Conservation (phyloP, 92 coral and sea anemone species). For the Zoanthus solanderi region DNA sequence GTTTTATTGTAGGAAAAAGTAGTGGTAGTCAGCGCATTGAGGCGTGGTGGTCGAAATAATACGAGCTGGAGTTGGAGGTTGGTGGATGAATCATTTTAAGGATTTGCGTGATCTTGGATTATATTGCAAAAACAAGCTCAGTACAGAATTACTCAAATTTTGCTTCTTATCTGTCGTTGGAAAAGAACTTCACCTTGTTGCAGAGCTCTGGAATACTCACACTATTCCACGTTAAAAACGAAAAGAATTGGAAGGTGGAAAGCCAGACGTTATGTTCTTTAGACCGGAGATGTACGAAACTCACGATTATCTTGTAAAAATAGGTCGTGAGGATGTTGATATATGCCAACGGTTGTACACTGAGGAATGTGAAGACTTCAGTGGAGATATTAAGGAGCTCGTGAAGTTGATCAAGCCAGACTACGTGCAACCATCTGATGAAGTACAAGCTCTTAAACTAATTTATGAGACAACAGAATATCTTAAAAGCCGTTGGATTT, state of each 20-base stretch:
- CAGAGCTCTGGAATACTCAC: conserved; percentile 72
- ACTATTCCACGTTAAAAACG: conserved; percentile 55
- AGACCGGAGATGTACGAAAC: conserved; percentile 49
- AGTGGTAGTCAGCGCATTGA: conserved; percentile 68
- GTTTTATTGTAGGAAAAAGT: conserved; percentile 62
- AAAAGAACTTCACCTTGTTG: conserved; percentile 59
- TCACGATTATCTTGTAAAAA: conserved; percentile 47
- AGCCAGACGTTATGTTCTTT: conserved; percentile 69
- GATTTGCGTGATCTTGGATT: conserved; percentile 62
- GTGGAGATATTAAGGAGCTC: conserved; percentile 47
- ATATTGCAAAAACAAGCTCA: conserved; percentile 24
- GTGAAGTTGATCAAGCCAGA: conserved; percentile 45
- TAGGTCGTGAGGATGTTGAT: conserved; percentile 56
- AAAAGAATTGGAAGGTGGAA: conserved; percentile 61
- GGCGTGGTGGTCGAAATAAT: conserved; percentile 66
- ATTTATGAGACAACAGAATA: conserved; percentile 31
- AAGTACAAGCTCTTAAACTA: conserved; percentile 35
- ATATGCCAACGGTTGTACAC: conserved; percentile 53
- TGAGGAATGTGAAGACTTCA: conserved; percentile 47
- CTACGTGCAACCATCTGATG: conserved; percentile 46
- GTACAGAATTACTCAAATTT: conserved; percentile 59
- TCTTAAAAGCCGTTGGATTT: background rate
- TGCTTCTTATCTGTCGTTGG: conserved; percentile 60
- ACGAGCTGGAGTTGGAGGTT: conserved; percentile 61
- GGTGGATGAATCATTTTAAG: conserved; percentile 65